Evolutionary conservation across 1,140 invertebrate genomes (phyloP).

Genomic region (Drosophila ercepeae): DNA sequence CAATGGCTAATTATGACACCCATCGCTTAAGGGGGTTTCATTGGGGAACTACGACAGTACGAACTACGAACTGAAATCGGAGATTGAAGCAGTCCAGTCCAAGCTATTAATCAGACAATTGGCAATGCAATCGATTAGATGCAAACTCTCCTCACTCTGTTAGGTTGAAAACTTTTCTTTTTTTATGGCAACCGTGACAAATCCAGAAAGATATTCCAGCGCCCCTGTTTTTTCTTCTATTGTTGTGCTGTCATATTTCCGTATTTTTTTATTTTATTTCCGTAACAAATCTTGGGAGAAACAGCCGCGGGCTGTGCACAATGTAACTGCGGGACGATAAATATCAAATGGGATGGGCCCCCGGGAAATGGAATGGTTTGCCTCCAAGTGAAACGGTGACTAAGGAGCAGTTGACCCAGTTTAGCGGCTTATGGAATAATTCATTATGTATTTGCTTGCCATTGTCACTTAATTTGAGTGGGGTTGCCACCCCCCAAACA

Average conservation of each 20-base stretch:
- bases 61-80: not conserved
- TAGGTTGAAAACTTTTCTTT: no score
- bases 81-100: not conserved
- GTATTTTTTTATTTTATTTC: constrained; percentile 28
- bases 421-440: constrained; percentile 78
- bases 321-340: constrained; percentile 45
- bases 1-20: constrained; percentile 40
- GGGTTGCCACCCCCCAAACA: constrained; percentile 13
- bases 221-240: not conserved
- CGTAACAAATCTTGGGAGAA: constrained; percentile 23
- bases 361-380: not conserved
- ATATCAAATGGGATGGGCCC: constrained; percentile 62
- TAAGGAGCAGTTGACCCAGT: constrained; percentile 61
- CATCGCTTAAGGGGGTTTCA: not conserved
- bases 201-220: not conserved
- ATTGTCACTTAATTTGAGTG: constrained; percentile 78
- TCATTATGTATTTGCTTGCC: constrained; percentile 74
- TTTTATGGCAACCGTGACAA: not conserved
- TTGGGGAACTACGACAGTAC: not conserved
- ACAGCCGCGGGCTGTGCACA: constrained; percentile 3
- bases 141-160: not conserved
- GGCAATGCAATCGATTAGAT: not conserved
- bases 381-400: constrained; percentile 34
- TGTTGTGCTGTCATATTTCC: not conserved
- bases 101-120: constrained; percentile 17